These are phyloP conservation scores for Mylabris sibirica DNA, from an alignment of 2,888 invertebrate genomes.

Conservation along the genomic window DNA sequence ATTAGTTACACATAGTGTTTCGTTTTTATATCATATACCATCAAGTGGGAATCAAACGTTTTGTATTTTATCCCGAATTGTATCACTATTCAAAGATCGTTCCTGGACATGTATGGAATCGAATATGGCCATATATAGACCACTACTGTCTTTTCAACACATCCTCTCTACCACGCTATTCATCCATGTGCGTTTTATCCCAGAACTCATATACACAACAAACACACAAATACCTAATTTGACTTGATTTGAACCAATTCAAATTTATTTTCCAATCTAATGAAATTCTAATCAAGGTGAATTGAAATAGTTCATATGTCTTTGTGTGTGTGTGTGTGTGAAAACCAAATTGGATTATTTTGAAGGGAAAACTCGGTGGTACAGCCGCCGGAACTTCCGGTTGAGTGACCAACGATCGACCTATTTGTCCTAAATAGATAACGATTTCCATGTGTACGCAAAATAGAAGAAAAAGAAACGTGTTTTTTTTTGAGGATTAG, in stretches of 20 bases:
- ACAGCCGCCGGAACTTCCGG: constrained; percentile 17
- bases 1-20: background rate
- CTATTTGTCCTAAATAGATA: constrained; percentile 17
- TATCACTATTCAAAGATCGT: constrained; percentile 53
- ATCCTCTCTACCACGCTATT: constrained; percentile 45
- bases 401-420: background rate
- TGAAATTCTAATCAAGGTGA: constrained; percentile 31
- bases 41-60: constrained; percentile 32
- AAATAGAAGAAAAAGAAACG: background rate
- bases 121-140: constrained; percentile 52
- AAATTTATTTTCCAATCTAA: constrained; percentile 37
- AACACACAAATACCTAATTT: constrained; percentile 21
- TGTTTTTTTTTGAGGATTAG: background rate
- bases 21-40: background rate
- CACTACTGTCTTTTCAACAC: constrained; percentile 48
- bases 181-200: constrained; percentile 40
- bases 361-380: background rate
- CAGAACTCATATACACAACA: constrained; percentile 17
- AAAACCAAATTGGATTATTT: constrained; percentile 23
- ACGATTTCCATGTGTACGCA: constrained; percentile 6
- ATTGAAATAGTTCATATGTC: constrained; percentile 15
- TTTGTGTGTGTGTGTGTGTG: background rate
- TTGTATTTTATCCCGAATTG: constrained; percentile 47
- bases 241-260: constrained; percentile 36
- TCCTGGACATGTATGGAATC: constrained; percentile 49